These are phyloP conservation scores for Argyrosomus japonicus DNA, from an alignment of 2,113 vertebrate genomes.

Conservation along the genomic window DNA sequence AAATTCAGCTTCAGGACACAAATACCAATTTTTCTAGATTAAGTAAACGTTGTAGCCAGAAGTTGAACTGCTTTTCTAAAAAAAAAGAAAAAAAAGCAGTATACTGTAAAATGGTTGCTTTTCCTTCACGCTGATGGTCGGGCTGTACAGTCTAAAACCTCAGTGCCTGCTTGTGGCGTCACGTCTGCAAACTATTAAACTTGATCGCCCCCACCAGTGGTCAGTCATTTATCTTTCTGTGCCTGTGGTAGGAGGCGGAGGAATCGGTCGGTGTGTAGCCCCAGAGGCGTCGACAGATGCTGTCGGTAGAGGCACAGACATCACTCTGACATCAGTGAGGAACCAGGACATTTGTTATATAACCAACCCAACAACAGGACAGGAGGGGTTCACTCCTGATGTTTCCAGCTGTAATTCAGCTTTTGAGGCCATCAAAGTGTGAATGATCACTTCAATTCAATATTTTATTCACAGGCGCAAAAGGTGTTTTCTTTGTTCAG, in stretches of 20 bases:
- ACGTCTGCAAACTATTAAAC: constrained; percentile 19
- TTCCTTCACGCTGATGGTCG: not conserved
- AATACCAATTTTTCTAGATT: not conserved
- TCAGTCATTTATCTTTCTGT: constrained; percentile 19
- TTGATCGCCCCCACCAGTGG: not conserved
- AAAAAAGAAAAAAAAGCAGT: too few species aligned
- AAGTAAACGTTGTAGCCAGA: not conserved
- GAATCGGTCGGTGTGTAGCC: not conserved
- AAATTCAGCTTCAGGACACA: not conserved
- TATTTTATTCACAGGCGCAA: not conserved
- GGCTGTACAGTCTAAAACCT: not conserved
- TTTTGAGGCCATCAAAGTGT: constrained; percentile 11
- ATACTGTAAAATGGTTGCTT: not conserved
- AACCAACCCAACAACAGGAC: constrained; percentile 29
- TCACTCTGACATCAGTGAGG: constrained; percentile 50
- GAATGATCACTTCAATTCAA: not conserved
- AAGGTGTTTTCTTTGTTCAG: not conserved
- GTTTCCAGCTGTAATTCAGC: constrained; percentile 6
- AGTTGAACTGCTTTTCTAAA: not conserved
- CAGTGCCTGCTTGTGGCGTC: not conserved
- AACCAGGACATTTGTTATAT: constrained; percentile 55
- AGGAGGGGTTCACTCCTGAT: not conserved
- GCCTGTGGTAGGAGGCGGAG: not conserved
- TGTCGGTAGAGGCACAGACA: constrained; percentile 16
- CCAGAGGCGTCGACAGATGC: not conserved